Evolutionary conservation across 2,797 vertebrate species (phyloP).

Genomic region (Tenualosa ilisha): DNA sequence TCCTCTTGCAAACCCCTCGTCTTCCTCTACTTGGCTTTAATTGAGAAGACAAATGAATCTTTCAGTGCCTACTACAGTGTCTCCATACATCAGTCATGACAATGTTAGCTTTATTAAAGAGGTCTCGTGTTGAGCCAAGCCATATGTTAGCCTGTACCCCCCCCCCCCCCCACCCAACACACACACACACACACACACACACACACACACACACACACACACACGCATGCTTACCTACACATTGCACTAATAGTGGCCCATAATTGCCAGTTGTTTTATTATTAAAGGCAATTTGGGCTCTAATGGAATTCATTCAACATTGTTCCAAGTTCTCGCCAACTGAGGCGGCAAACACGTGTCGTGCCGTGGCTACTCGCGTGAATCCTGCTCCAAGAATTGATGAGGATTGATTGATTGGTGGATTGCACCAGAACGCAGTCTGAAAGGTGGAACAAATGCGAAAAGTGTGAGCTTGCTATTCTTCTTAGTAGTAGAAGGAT

Average conservation of each 20-base stretch:
- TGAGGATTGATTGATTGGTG: slow-evolving; percentile 28
- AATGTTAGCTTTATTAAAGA: slow-evolving; percentile 76
- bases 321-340: slow-evolving; percentile 59
- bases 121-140: slow-evolving; percentile 73
- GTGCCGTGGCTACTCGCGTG: background rate
- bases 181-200: slow-evolving; percentile 57
- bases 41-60: slow-evolving; percentile 82
- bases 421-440: slow-evolving; percentile 32
- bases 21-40: slow-evolving; percentile 73
- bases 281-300: slow-evolving; percentile 79
- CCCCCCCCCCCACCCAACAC: slow-evolving; percentile 40
- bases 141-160: slow-evolving; percentile 73
- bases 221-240: slow-evolving; percentile 67
- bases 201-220: slow-evolving; percentile 60
- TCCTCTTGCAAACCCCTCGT: slow-evolving; percentile 72
- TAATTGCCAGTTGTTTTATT: slow-evolving; percentile 82
- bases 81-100: slow-evolving; percentile 80
- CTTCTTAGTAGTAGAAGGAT: background rate
- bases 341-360: slow-evolving; percentile 40
- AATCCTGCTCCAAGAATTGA: background rate
- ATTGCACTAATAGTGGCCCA: slow-evolving; percentile 66
- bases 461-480: background rate
- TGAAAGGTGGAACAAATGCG: background rate
- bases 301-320: slow-evolving; percentile 79
- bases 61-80: slow-evolving; percentile 70